Conservation (phyloP, 2,113 vertebrate species). For the Ahaetulla prasina region DNA sequence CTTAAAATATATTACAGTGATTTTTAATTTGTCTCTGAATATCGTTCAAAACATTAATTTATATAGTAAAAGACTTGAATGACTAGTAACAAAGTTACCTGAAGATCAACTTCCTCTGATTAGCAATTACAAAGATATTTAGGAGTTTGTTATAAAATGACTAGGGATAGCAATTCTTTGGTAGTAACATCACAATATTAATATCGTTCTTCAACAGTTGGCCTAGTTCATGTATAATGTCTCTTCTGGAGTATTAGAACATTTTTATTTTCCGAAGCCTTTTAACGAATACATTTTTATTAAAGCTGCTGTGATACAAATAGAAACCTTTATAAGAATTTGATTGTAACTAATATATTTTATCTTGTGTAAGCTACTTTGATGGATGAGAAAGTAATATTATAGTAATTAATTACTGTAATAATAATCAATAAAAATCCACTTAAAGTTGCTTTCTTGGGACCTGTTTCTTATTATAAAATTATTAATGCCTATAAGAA, state of each 20-base stretch:
- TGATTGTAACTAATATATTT: neutral
- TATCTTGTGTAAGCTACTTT: neutral
- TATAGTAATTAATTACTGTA: neutral
- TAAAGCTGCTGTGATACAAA: neutral
- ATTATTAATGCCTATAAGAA: neutral
- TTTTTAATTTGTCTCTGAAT: neutral
- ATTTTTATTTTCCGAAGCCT: neutral
- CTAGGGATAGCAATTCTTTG: neutral
- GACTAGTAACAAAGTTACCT: neutral
- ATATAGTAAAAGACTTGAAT: neutral
- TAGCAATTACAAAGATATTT: neutral
- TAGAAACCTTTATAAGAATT: neutral
- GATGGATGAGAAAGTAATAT: neutral
- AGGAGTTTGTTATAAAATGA: neutral
- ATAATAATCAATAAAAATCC: neutral
- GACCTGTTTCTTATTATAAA: neutral
- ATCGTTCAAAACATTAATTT: neutral
- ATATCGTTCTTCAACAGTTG: neutral
- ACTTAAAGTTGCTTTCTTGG: neutral
- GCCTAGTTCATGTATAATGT: neutral
- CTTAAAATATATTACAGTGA: neutral
- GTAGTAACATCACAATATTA: neutral
- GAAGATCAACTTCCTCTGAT: neutral
- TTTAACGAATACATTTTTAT: neutral
- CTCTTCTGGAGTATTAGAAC: neutral